Evolutionary conservation across 2,888 invertebrate genomes (phyloP).

Genomic region (Maniola hyperantus): DNA sequence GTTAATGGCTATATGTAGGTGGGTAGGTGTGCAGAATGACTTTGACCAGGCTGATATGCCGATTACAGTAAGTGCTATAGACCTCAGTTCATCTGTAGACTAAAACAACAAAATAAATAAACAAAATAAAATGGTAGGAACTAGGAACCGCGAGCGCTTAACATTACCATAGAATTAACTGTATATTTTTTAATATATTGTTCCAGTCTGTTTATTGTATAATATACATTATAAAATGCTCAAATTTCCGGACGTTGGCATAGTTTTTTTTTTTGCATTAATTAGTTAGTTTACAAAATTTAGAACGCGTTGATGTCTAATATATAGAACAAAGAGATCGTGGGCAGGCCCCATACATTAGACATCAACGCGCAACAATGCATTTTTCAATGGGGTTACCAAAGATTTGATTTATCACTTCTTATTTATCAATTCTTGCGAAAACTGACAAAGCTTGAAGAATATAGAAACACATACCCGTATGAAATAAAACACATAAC

Average conservation of each 20-base stretch:
- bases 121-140: no score
- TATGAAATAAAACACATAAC: no score
- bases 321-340: background rate
- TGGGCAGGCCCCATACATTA: background rate
- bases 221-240: background rate
- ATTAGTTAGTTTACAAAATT: background rate
- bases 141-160: background rate
- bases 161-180: no score
- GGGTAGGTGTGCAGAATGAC: no score
- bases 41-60: no score
- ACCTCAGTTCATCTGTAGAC: no score
- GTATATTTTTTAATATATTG: background rate
- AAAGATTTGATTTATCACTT: background rate
- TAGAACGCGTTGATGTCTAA: background rate
- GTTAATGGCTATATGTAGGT: no score
- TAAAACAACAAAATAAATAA: no score
- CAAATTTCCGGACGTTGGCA: background rate
- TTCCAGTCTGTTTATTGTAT: background rate
- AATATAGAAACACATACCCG: no score
- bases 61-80: no score
- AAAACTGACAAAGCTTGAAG: no score
- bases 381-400: background rate
- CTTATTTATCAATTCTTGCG: background rate
- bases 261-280: background rate
- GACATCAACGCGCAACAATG: constrained; percentile 3